A percentile compares a stretch with the other conserved stretches of the same genome.
phyloP scores from a whole-genome alignment of 30 jellyfish, hydroid and myxozoan genomes.

The Catostylus mosaicus region DNA sequence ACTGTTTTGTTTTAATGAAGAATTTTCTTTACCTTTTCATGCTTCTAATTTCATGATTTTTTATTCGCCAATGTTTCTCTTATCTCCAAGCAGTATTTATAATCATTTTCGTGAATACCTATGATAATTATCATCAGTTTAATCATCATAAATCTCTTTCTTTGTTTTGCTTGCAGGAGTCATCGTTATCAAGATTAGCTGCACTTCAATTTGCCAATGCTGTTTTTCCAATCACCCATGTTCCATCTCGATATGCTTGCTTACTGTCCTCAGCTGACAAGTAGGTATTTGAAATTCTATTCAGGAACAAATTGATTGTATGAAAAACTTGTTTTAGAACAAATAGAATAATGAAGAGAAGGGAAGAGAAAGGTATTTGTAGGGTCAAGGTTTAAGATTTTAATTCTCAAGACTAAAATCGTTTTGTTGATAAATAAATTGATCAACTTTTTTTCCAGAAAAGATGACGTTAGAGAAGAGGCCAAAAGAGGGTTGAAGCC shows the following conservation, averaged over 20 bases:
- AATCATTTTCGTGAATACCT: too few species aligned
- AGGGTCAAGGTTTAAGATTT: too few species aligned
- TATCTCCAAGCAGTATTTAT: too few species aligned
- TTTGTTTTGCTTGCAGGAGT: conserved; percentile 52
- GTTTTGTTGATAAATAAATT: too few species aligned
- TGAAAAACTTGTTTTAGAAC: too few species aligned
- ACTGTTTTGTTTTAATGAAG: neutral
- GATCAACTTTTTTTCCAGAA: conserved; percentile 41
- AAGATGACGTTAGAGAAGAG: conserved; percentile 87
- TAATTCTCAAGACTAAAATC: too few species aligned
- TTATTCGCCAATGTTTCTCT: too few species aligned
- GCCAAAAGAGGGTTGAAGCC: conserved; percentile 77
- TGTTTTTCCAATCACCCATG: conserved; percentile 80
- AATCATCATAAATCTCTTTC: neutral
- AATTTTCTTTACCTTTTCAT: neutral
- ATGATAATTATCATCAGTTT: neutral
- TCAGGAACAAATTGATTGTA: too few species aligned
- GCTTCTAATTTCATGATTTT: neutral
- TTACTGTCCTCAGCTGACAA: conserved; percentile 53
- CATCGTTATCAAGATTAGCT: conserved; percentile 65
- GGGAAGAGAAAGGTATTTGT: too few species aligned
- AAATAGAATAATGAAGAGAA: too few species aligned
- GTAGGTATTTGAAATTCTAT: too few species aligned
- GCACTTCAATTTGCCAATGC: conserved; percentile 82
- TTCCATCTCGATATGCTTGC: conserved; percentile 79